A percentile compares a stretch with the other conserved stretches of the same genome.
Evolutionary conservation across 1,140 invertebrate species (phyloP).

Genomic region (Bombus consobrinus): DNA sequence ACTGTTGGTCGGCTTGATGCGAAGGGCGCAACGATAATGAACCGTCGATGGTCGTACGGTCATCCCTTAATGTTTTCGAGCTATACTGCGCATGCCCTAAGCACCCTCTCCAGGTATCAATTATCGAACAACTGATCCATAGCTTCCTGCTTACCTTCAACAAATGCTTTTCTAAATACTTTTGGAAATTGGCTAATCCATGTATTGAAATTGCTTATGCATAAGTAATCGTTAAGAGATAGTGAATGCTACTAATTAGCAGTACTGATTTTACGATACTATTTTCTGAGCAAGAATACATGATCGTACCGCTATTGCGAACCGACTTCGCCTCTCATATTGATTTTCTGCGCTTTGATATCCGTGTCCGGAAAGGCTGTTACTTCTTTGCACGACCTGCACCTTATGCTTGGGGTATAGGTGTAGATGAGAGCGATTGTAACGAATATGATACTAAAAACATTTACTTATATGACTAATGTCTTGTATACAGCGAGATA

Average conservation of each 20-base stretch:
- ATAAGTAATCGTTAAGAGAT: neutral
- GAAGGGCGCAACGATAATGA: conserved; percentile 27
- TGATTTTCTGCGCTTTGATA: conserved; percentile 53
- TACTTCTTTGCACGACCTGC: conserved; percentile 17
- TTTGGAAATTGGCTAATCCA: neutral
- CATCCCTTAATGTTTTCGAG: conserved; percentile 29
- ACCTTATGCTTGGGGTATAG: neutral
- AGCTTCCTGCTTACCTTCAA: neutral
- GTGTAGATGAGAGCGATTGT: neutral
- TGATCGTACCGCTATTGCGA: conserved; percentile 10
- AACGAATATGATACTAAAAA: neutral
- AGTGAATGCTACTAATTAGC: neutral
- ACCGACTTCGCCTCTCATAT: conserved; percentile 49
- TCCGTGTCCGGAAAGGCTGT: neutral
- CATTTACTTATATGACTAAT: neutral
- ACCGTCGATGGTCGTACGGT: neutral
- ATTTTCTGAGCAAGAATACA: neutral
- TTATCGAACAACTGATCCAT: conserved; percentile 36
- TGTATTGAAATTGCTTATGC: neutral
- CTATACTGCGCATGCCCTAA: conserved; percentile 19
- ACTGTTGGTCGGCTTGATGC: neutral
- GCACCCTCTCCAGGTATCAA: neutral
- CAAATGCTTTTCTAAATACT: neutral
- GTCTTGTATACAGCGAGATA: neutral
- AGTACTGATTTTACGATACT: neutral